Evolutionary conservation across 1,140 invertebrate genomes (phyloP).

Genomic region (Drosophila subpulchrella): DNA sequence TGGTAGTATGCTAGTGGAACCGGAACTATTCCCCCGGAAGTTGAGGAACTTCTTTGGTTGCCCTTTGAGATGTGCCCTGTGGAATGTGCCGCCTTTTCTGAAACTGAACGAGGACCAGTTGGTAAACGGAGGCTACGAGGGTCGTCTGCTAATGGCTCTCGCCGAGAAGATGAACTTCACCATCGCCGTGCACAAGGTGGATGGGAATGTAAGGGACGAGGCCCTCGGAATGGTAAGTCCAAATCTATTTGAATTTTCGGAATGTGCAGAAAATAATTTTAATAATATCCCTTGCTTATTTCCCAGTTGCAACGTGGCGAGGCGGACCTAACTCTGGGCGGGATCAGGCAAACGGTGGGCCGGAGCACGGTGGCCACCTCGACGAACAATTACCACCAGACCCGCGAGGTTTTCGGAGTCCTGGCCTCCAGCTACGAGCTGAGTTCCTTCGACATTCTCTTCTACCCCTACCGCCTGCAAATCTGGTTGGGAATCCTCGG

Average conservation of each 20-base stretch:
- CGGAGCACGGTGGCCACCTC: slow-evolving; percentile 42
- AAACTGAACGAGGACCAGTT: slow-evolving; percentile 3
- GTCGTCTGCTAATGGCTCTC: slow-evolving; percentile 54
- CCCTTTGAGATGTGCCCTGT: slow-evolving; percentile 48
- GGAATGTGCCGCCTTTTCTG: slow-evolving; percentile 62
- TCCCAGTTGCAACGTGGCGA: slow-evolving; percentile 37
- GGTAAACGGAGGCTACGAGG: slow-evolving; percentile 51
- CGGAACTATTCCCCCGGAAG: slow-evolving; percentile 63
- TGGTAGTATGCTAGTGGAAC: slow-evolving; percentile 37
- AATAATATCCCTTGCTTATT: not conserved
- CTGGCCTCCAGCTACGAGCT: slow-evolving; percentile 50
- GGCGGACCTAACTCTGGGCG: slow-evolving; percentile 59
- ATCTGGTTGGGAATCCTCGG: slow-evolving; percentile 56
- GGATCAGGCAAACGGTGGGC: slow-evolving; percentile 51
- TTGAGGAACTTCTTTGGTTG: slow-evolving; percentile 66
- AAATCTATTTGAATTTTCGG: not conserved
- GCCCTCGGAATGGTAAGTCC: slow-evolving; percentile 51
- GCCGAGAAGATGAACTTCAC: slow-evolving; percentile 52
- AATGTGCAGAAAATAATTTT: not conserved
- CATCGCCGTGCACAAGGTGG: slow-evolving; percentile 26
- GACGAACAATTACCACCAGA: slow-evolving; percentile 62
- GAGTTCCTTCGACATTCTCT: slow-evolving; percentile 54
- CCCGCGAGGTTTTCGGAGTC: slow-evolving; percentile 47
- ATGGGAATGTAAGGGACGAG: slow-evolving; percentile 1
- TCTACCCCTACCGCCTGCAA: slow-evolving; percentile 53